Conservation (phyloP, 2,113 vertebrate species). For the Calidris pygmaea region DNA sequence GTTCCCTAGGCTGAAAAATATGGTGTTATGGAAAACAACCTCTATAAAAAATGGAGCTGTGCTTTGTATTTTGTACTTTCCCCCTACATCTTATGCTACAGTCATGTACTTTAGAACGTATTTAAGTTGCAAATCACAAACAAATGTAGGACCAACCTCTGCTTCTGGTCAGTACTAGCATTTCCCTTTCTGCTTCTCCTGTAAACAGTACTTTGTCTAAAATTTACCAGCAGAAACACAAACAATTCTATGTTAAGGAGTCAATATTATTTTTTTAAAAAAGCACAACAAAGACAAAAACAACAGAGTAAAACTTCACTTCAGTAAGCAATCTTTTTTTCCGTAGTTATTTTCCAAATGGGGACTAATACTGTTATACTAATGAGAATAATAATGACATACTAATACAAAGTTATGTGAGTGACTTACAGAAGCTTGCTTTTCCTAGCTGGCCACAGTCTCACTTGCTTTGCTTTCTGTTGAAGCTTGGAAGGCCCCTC, state of each 20-base stretch:
- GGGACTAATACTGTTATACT: not conserved
- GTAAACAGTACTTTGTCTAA: not conserved
- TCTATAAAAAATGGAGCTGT: not conserved
- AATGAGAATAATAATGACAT: not conserved
- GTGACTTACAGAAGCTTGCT: not conserved
- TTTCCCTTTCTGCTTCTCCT: not conserved
- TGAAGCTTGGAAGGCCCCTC: not conserved
- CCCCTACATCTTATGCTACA: not conserved
- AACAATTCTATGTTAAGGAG: not conserved
- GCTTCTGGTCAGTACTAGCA: not conserved
- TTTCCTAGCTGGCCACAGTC: not conserved
- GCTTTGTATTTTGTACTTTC: not conserved
- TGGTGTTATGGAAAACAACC: fast-evolving
- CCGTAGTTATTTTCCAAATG: not conserved
- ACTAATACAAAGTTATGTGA: not conserved
- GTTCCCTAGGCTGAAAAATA: not conserved
- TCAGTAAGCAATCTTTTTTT: not conserved
- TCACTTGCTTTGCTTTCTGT: not conserved
- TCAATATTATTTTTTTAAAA: not conserved
- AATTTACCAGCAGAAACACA: not conserved
- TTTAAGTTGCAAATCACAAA: not conserved
- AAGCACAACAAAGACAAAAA: not conserved
- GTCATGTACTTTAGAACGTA: not conserved
- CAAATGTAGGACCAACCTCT: not conserved
- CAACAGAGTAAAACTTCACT: not conserved